These are phyloP conservation scores for Brachyhypopomus occidentalis DNA, from an alignment of 2,113 vertebrate species.

Conservation along the genomic window DNA sequence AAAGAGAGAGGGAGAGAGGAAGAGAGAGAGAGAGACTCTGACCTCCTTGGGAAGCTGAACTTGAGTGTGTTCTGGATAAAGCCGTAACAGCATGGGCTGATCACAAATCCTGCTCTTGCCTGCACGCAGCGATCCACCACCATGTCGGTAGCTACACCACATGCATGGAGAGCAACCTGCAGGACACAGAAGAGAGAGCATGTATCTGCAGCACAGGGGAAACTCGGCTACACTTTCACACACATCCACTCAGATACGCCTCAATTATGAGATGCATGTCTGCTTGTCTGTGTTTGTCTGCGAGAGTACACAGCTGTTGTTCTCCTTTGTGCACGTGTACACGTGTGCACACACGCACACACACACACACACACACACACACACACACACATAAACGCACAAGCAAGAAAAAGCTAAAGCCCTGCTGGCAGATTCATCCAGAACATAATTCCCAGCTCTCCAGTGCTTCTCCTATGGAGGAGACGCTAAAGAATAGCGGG, in stretches of 20 bases:
- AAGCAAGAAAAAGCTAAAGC: not conserved
- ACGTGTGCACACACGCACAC: too few relatives aligned
- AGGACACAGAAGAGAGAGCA: not conserved
- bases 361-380: not conserved
- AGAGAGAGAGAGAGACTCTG: slow-evolving; percentile 28
- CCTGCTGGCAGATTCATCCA: not conserved
- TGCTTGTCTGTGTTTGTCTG: too few relatives aligned
- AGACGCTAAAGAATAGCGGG: not conserved
- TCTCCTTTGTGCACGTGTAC: too few relatives aligned
- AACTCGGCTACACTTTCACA: too few relatives aligned
- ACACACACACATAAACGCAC: not conserved
- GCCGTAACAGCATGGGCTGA: slow-evolving; percentile 95
- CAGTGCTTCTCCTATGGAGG: slow-evolving; percentile 11
- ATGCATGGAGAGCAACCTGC: slow-evolving; percentile 94
- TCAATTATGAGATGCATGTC: too few relatives aligned
- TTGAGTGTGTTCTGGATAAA: slow-evolving; percentile 96
- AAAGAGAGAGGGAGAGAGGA: too few relatives aligned
- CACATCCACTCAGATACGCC: too few relatives aligned
- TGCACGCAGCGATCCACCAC: slow-evolving; percentile 88
- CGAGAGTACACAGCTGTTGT: too few relatives aligned
- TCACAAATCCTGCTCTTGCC: slow-evolving; percentile 82
- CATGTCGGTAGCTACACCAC: slow-evolving; percentile 97
- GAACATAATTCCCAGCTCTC: slow-evolving; percentile 15
- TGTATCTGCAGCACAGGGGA: not conserved
- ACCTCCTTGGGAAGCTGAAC: slow-evolving; percentile 94